These are phyloP conservation scores for Drosophila gaucha DNA, from an alignment of 2,888 invertebrate species.

Conservation along the genomic window DNA sequence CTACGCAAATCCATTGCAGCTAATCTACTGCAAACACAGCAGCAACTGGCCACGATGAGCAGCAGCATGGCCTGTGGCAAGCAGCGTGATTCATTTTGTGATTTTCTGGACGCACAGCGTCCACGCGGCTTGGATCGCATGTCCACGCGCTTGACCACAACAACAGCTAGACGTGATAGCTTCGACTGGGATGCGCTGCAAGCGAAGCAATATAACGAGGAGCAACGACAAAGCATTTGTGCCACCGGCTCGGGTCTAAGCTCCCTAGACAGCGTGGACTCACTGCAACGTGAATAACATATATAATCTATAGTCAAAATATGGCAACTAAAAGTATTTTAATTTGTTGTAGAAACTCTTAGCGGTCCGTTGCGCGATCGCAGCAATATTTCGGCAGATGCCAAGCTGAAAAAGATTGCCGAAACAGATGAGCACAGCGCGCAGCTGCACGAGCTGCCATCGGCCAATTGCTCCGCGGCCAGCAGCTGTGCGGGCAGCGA, in stretches of 20 bases:
- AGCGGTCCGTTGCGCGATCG: slow-evolving; percentile 73
- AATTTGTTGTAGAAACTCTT: slow-evolving; percentile 43
- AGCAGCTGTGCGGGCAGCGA: slow-evolving; percentile 71
- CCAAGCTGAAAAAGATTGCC: slow-evolving; percentile 76
- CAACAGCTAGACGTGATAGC: slow-evolving; percentile 72
- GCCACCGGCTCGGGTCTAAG: slow-evolving; percentile 35
- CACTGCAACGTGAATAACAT: slow-evolving; percentile 54
- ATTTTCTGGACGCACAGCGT: slow-evolving; percentile 80
- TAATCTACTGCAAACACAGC: slow-evolving; percentile 39
- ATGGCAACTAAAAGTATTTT: not conserved
- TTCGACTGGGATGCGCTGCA: slow-evolving; percentile 82
- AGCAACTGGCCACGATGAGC: slow-evolving; percentile 22
- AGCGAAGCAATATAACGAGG: slow-evolving; percentile 61
- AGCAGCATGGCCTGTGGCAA: slow-evolving; percentile 27
- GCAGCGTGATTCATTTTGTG: slow-evolving; percentile 82
- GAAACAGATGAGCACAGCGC: slow-evolving; percentile 64
- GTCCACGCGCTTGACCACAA: slow-evolving; percentile 62
- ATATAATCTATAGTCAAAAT: too few species aligned
- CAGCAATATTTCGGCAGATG: slow-evolving; percentile 65
- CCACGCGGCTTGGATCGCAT: slow-evolving; percentile 66
- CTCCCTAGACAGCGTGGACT: slow-evolving; percentile 54
- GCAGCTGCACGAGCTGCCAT: slow-evolving; percentile 27
- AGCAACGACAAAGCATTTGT: slow-evolving; percentile 44
- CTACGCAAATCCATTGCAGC: slow-evolving; percentile 66
- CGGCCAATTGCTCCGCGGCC: slow-evolving; percentile 38